Evolutionary conservation across 2,113 vertebrate genomes (phyloP).

Genomic region (Ailuropoda melanoleuca): DNA sequence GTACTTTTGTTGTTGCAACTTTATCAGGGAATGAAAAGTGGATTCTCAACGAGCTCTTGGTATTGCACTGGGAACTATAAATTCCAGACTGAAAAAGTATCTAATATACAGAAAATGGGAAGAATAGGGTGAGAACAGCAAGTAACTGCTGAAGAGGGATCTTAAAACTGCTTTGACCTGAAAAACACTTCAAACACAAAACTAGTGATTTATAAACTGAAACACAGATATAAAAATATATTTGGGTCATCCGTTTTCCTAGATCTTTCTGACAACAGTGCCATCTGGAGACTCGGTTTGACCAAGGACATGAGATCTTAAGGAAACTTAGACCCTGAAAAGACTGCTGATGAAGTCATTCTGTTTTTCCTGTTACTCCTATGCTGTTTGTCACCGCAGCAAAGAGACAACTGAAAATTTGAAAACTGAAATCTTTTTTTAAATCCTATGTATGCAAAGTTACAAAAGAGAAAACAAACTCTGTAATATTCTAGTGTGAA

Average conservation of each 20-base stretch:
- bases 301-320: neutral
- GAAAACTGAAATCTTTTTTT: neutral
- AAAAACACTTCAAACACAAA: constrained; percentile 62
- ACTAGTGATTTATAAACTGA: constrained; percentile 64
- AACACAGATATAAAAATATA: constrained; percentile 53
- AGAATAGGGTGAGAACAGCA: constrained; percentile 14
- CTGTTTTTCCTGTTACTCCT: neutral
- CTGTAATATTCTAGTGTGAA: neutral
- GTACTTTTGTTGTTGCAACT: constrained; percentile 10
- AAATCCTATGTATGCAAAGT: neutral
- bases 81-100: constrained; percentile 47
- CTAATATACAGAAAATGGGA: constrained; percentile 64
- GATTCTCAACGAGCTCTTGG: neutral
- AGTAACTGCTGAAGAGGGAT: constrained; percentile 64
- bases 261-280: constrained; percentile 50
- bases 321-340: neutral
- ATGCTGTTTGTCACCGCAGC: neutral
- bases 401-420: neutral
- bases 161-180: constrained; percentile 69
- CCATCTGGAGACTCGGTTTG: constrained; percentile 27
- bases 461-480: neutral
- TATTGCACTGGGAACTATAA: constrained; percentile 56
- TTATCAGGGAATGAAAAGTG: constrained; percentile 36
- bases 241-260: constrained; percentile 25
- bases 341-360: neutral